phyloP scores from a whole-genome alignment of 2,888 invertebrate genomes.

The Xestia c-nigrum region DNA sequence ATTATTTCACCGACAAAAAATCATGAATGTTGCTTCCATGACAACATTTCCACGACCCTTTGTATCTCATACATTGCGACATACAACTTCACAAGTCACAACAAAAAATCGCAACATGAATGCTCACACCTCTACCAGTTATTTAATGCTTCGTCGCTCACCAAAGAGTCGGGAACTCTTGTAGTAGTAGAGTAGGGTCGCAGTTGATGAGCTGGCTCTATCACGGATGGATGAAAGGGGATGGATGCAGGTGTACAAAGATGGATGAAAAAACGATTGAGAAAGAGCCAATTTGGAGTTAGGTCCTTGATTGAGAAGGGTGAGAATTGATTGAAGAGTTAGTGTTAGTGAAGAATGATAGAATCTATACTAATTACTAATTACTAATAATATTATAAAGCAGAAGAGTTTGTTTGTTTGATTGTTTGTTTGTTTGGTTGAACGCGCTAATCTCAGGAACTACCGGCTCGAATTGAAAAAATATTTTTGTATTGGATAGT shows the following conservation, averaged over 20 bases:
- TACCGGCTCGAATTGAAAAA: too few relatives aligned
- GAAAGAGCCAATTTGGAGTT: constrained; percentile 32
- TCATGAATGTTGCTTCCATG: background rate
- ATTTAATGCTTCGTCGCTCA: constrained; percentile 85
- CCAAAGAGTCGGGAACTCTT: constrained; percentile 77
- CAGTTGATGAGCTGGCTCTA: constrained; percentile 77
- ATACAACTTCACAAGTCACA: constrained; percentile 16
- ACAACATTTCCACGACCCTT: constrained; percentile 18
- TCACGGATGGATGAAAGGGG: constrained; percentile 65
- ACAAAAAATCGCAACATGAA: constrained; percentile 73
- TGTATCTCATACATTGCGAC: constrained; percentile 1
- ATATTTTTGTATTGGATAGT: too few relatives aligned
- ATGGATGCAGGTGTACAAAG: constrained; percentile 62
- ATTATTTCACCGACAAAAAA: background rate
- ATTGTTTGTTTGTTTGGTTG: too few relatives aligned
- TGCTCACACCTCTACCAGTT: constrained; percentile 77
- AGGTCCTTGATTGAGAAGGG: constrained; percentile 49
- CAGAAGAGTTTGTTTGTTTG: too few relatives aligned
- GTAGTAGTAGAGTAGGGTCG: constrained; percentile 78
- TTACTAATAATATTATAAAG: too few relatives aligned
- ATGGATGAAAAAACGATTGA: constrained; percentile 26
- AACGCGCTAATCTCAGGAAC: too few relatives aligned
- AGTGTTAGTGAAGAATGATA: background rate
- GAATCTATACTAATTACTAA: too few relatives aligned
- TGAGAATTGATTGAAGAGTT: constrained; percentile 11